Conservation (phyloP, 2,113 vertebrate genomes). For the Scopus umbretta region DNA sequence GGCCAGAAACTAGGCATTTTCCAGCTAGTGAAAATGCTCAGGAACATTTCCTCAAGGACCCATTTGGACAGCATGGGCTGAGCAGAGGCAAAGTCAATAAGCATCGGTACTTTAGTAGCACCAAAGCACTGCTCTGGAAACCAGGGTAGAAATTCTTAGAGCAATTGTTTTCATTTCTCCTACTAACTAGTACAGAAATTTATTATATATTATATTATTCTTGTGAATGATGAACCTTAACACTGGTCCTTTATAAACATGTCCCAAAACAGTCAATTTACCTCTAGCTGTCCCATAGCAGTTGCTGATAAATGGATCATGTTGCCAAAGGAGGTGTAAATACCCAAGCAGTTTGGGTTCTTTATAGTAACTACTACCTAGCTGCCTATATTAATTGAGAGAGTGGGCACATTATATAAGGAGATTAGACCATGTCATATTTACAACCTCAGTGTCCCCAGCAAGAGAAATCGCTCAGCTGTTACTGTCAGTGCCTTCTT, state of each 20-base stretch:
- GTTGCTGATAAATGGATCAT: neutral
- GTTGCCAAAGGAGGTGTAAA: neutral
- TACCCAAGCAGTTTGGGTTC: neutral
- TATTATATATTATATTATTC: too few species aligned
- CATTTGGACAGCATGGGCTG: neutral
- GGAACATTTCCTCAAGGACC: neutral
- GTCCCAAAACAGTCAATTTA: neutral
- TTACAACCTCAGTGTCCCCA: neutral
- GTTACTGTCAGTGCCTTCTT: constrained; percentile 34
- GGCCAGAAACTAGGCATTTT: neutral
- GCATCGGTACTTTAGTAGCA: neutral
- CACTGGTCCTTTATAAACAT: neutral
- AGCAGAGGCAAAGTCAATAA: neutral
- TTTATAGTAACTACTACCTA: neutral
- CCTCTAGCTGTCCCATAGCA: neutral
- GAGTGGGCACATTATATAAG: neutral
- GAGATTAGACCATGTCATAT: constrained; percentile 34
- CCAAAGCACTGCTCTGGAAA: neutral
- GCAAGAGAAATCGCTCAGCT: neutral
- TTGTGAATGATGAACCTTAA: constrained; percentile 3
- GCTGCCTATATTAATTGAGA: neutral
- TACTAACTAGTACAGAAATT: neutral
- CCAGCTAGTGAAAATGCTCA: neutral
- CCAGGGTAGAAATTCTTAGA: neutral
- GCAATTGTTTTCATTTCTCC: neutral